A percentile compares a stretch with the other conserved stretches of the same genome.
Evolutionary conservation across 2,113 vertebrate genomes (phyloP).

Genomic region (Eira barbara): DNA sequence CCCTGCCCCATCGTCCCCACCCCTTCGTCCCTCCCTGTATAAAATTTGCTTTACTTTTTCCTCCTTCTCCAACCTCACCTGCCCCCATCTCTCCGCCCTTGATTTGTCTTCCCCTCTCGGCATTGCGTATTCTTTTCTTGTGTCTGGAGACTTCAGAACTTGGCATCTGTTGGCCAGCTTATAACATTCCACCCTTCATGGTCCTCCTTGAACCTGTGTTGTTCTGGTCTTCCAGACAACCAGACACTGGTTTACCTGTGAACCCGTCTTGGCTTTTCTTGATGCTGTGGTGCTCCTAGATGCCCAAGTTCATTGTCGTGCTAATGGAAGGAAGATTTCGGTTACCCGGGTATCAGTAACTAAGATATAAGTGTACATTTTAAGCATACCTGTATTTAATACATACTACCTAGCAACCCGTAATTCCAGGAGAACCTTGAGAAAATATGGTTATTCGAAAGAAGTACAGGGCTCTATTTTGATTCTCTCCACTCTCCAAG

Average conservation of each 20-base stretch:
- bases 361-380: background rate
- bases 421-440: background rate
- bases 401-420: background rate
- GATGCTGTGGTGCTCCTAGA: too few relatives aligned
- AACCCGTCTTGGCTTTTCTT: background rate
- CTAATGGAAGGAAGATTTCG: background rate
- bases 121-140: background rate
- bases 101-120: background rate
- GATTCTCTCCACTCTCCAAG: background rate
- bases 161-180: rapidly evolving
- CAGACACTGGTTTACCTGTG: background rate
- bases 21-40: background rate
- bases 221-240: background rate
- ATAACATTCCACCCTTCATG: rapidly evolving
- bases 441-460: background rate
- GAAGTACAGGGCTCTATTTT: background rate
- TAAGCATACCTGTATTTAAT: background rate
- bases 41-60: too few relatives aligned
- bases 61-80: background rate
- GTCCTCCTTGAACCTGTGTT: too few relatives aligned
- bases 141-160: background rate
- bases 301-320: background rate
- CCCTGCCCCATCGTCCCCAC: too few relatives aligned
- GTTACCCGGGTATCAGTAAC: background rate
- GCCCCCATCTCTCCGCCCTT: rapidly evolving